Evolutionary conservation across 2,113 vertebrate species (phyloP), one percentile per base, ranked within the genome.

Genomic region (Pomatostomus ruficeps): DNA sequence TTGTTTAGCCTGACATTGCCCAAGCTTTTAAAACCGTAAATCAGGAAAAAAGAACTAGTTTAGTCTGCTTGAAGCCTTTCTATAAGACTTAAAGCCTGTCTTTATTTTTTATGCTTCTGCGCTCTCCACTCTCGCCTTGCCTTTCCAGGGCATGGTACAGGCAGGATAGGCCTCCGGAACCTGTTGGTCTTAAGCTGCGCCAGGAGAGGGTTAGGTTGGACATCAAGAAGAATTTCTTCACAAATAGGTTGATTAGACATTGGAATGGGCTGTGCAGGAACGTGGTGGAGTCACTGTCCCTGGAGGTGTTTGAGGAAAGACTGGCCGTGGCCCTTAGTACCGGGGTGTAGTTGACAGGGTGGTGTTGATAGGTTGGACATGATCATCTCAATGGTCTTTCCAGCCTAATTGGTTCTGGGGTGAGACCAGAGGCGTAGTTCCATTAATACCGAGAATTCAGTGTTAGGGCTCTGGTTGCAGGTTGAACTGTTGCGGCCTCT

Each of bases 71-170:
- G n/a, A 43, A 81, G n/a, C 10, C 43, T 48, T 40, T 29, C 12
- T 28, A 1, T 10, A 12, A 33, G 72, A 11, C 8, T 7, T 61
- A 19, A 76, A 73, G 6, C 6, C 18, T 74, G 11, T 14, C 11
- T 42, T 48, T 68, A 9, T 49, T 48, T 40, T 7, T 75, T 28
- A 14, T 2, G 12, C 3, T 52, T 52, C 5, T 52, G 3, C 20
- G 48, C 21, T 43, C 9, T n/a, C 22, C 11, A 2, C 0, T 3
- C 7, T 43, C 1, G 1, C 10, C 8, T 51, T 16, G 14, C 19
- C 13, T 36, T 45, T 55, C 23, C 10, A 52, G 25, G 29, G 8
- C 0, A 9, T 25, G 33, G 3, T 18, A 2, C 7, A 3, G 75
- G 68, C 16, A 33, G 33, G 10, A 6, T 20, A 26, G 70, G 24